phyloP scores from a whole-genome alignment of 1,140 invertebrate species.

The Aphaenogaster ashmeadi region DNA sequence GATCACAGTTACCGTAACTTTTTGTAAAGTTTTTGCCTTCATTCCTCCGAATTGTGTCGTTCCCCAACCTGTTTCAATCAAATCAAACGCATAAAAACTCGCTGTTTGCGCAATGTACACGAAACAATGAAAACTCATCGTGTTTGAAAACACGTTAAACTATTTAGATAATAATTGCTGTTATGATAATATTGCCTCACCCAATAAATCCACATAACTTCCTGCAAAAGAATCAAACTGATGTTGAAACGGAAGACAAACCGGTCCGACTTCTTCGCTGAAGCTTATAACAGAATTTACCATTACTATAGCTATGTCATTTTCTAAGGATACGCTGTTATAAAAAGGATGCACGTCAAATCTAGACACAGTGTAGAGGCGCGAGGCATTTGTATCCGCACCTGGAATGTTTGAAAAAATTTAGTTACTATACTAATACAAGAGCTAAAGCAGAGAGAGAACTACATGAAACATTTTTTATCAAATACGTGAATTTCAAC shows the following conservation, averaged over 20 bases:
- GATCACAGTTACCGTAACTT: conserved; percentile 89
- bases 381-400: conserved; percentile 81
- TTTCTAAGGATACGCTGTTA: conserved; percentile 79
- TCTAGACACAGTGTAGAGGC: conserved; percentile 73
- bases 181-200: conserved; percentile 81
- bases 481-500: background rate
- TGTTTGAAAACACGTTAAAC: background rate
- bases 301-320: conserved; percentile 90
- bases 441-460: background rate
- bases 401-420: conserved; percentile 74
- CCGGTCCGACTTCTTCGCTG: conserved; percentile 88
- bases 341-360: conserved; percentile 85
- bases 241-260: conserved; percentile 90
- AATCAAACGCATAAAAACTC: background rate
- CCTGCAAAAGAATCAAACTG: conserved; percentile 84
- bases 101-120: background rate
- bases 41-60: conserved; percentile 87
- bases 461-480: background rate
- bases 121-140: background rate
- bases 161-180: background rate
- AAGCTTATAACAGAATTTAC: conserved; percentile 86
- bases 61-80: conserved; percentile 89
- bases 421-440: background rate
- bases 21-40: conserved; percentile 88
- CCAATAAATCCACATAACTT: conserved; percentile 86